Percentiles rank a stretch among this genome's conserved stretches.
Conservation (phyloP, 2,888 invertebrate species). For the Drosophila birchii region DNA sequence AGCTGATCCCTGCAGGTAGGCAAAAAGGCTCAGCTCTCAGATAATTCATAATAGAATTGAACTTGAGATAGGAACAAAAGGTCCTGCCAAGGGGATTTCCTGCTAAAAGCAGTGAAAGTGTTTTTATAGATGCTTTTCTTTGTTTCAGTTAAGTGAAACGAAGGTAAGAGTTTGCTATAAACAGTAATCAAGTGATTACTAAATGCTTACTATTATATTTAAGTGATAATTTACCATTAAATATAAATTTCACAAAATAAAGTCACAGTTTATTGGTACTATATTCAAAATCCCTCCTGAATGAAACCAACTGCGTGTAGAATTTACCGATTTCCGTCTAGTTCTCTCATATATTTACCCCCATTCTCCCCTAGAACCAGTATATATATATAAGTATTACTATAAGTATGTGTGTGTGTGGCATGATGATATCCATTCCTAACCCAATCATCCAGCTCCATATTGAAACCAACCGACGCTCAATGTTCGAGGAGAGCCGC, state of each 20-base stretch:
- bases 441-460: slow-evolving; percentile 42
- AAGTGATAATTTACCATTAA: background rate
- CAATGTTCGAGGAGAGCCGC: slow-evolving; percentile 32
- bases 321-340: slow-evolving; percentile 3
- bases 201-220: background rate
- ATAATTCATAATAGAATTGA: slow-evolving; percentile 34
- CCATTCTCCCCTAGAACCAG: background rate
- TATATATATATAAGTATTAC: background rate
- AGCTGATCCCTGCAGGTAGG: slow-evolving; percentile 26
- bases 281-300: slow-evolving; percentile 1
- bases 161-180: background rate
- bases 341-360: slow-evolving; percentile 7
- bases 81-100: slow-evolving; percentile 7
- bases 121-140: background rate
- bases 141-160: background rate
- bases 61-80: slow-evolving; percentile 35
- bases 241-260: background rate
- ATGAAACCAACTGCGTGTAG: slow-evolving; percentile 14
- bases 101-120: slow-evolving; percentile 17
- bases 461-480: slow-evolving; percentile 39
- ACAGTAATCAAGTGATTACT: background rate
- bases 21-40: slow-evolving; percentile 3
- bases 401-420: background rate
- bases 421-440: slow-evolving; percentile 36
- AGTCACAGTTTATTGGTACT: background rate